Conservation (phyloP, 2,888 invertebrate species). For the Opisthograptis luteolata region DNA sequence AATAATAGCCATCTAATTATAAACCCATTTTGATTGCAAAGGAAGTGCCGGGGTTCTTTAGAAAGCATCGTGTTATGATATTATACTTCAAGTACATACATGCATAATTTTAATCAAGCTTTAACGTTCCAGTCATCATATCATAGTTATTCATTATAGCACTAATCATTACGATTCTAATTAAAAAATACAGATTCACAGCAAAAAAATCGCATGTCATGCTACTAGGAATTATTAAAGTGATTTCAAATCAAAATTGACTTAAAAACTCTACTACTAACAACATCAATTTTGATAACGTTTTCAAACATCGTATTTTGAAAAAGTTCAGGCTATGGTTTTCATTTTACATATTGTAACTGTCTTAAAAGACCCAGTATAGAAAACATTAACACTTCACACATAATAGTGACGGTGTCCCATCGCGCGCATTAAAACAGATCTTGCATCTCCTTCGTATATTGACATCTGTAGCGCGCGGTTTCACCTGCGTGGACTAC, state of each 20-base stretch:
- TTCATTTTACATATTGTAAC: too few relatives aligned
- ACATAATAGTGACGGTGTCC: too few relatives aligned
- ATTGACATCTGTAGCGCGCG: too few relatives aligned
- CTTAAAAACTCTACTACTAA: too few relatives aligned
- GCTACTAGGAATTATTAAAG: background rate
- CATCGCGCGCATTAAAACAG: too few relatives aligned
- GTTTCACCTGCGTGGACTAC: too few relatives aligned
- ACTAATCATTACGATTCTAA: background rate
- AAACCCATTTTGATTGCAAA: background rate
- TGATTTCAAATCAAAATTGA: background rate
- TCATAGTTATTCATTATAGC: background rate
- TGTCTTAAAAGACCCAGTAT: too few relatives aligned
- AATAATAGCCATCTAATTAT: background rate
- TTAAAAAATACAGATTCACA: background rate
- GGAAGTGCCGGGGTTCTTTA: background rate
- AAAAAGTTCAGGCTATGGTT: too few relatives aligned
- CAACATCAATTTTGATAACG: too few relatives aligned
- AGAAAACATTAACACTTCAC: too few relatives aligned
- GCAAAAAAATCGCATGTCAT: background rate
- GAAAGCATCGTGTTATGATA: background rate
- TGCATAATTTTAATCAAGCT: slow-evolving; percentile 21
- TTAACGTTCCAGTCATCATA: slow-evolving; percentile 26
- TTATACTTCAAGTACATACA: slow-evolving; percentile 1
- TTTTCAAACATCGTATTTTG: too few relatives aligned
- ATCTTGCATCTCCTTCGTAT: too few relatives aligned